Evolutionary conservation across 1,140 invertebrate species (phyloP), one percentile per base, ranked within the genome.

Genomic region (Pseudomyrmex concolor): DNA sequence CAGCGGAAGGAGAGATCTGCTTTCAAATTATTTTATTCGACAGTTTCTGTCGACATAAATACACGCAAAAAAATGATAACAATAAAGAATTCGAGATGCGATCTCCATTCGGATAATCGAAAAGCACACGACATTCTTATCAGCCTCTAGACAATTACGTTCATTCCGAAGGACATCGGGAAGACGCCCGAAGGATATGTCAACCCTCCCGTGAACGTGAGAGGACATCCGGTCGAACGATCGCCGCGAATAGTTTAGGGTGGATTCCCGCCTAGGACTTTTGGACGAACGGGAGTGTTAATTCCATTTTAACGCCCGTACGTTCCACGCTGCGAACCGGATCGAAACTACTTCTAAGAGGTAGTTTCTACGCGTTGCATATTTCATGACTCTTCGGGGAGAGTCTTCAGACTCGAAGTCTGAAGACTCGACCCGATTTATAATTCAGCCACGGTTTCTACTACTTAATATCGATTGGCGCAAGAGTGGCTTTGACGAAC

Each of bases 331-430:
- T 43, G 25, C 19, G 17, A 1, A 12, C 1, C 45, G 66, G 78
- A 88, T 90, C 83, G 83, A 89, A 93, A 93, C 91, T 93, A 93
- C 91, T 90, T 90, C 92, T 90, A 93, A 94, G 91, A 93, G n/a
- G n/a, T n/a, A n/a, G n/a, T n/a, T n/a, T n/a, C n/a, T n/a, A n/a
- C n/a, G n/a, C 89, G 80, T 87, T 94, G 90, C 90, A 94, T 94
- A 94, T 93, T 94, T 94, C 88, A 94, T 93, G 90, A 17, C 22
- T n/a, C 63, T 82, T 87, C 83, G 78, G 51, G 48, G 77, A 67
- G 84, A 62, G n/a, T n/a, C n/a, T n/a, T n/a, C n/a, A n/a, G 84
- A 62, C 62, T 74, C 83, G 78, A 85, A 89, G 86, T 91, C 86
- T 87, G 86, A 90, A 91, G 89, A 89, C 13, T 93, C 87, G 57